Conservation (phyloP, 1,140 invertebrate genomes). For the Atta texana region DNA sequence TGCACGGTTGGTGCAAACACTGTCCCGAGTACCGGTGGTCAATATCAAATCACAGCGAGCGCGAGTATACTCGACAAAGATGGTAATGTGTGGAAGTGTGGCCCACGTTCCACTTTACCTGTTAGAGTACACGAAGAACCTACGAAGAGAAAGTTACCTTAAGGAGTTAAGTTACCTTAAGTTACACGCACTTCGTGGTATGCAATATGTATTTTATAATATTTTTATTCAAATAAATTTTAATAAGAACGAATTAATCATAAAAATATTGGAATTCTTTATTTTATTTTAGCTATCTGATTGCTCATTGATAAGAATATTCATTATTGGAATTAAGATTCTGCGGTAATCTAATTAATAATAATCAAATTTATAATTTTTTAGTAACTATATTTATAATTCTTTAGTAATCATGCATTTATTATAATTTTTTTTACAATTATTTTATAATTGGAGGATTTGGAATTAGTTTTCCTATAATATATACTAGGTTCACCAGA, state of each 20-base stretch:
- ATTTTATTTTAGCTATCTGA: too few relatives aligned
- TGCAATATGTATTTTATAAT: constrained; percentile 1
- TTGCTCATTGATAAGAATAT: too few relatives aligned
- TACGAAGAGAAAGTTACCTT: constrained; percentile 80
- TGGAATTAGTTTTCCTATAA: too few relatives aligned
- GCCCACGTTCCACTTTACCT: constrained; percentile 89
- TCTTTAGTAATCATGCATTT: too few relatives aligned
- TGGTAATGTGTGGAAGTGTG: constrained; percentile 92
- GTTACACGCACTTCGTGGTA: not conserved
- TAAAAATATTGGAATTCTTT: too few relatives aligned
- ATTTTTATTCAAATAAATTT: constrained; percentile 18
- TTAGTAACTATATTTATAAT: too few relatives aligned
- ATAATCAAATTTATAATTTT: too few relatives aligned
- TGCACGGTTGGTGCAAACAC: constrained; percentile 46
- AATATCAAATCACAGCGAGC: constrained; percentile 89
- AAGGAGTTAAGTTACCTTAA: constrained; percentile 77
- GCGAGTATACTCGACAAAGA: constrained; percentile 91
- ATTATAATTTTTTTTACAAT: too few relatives aligned
- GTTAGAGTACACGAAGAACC: constrained; percentile 91
- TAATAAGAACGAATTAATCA: not conserved
- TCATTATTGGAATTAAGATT: too few relatives aligned
- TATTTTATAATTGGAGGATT: too few relatives aligned
- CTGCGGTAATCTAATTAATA: too few relatives aligned
- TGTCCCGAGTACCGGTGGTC: constrained; percentile 81
- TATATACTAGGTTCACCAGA: too few relatives aligned